Conservation (phyloP, 92 coral and sea anemone species). For the Epizoanthus rinbou region DNA sequence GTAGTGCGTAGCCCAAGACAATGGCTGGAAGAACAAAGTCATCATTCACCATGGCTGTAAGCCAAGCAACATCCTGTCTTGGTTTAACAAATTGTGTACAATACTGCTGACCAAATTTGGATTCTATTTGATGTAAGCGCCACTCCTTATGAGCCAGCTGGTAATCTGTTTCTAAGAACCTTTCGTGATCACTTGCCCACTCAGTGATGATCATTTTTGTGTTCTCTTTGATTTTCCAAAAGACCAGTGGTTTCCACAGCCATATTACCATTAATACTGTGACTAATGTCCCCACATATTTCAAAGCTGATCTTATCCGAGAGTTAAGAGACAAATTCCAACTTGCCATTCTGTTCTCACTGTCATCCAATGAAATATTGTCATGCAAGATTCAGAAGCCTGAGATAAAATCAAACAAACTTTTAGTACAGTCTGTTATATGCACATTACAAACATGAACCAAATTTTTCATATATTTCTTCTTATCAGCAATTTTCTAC, state of each 20-base stretch:
- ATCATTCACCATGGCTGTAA: slow-evolving; percentile 78
- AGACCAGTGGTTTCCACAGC: slow-evolving; percentile 51
- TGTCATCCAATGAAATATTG: too few relatives aligned
- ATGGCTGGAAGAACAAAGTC: slow-evolving; percentile 71
- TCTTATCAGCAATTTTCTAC: too few relatives aligned
- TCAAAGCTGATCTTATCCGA: not conserved
- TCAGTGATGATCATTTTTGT: slow-evolving; percentile 51
- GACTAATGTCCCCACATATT: not conserved
- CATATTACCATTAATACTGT: not conserved
- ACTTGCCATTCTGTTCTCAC: not conserved
- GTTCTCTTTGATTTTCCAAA: slow-evolving; percentile 41
- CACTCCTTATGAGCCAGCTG: slow-evolving; percentile 70
- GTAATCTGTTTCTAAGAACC: slow-evolving; percentile 55
- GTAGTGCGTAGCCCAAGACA: slow-evolving; percentile 68
- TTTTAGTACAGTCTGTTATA: too few relatives aligned
- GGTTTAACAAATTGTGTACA: slow-evolving; percentile 51
- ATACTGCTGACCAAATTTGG: slow-evolving; percentile 59
- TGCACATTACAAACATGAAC: too few relatives aligned
- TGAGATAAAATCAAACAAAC: too few relatives aligned
- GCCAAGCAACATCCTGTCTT: slow-evolving; percentile 66
- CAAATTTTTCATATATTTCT: too few relatives aligned
- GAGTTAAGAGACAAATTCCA: not conserved
- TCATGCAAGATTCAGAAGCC: too few relatives aligned
- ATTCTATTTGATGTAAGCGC: slow-evolving; percentile 66
- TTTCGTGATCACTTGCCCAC: slow-evolving; percentile 36